phyloP scores from a whole-genome alignment of 2,113 vertebrate genomes.

The Leptocoma aspasia region DNA sequence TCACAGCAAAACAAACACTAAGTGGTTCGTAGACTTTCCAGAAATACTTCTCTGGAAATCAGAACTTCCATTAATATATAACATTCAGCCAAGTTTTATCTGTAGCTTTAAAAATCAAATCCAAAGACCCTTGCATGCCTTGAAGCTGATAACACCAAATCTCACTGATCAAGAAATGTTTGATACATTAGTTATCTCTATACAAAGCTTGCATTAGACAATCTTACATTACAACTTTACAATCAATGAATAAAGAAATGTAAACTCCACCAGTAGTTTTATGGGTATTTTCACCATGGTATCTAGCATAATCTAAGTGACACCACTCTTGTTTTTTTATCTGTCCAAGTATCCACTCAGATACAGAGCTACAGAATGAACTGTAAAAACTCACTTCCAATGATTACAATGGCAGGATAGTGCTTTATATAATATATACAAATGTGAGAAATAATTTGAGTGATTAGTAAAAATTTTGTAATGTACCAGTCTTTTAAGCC shows the following conservation, averaged over 20 bases:
- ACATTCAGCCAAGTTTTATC: neutral
- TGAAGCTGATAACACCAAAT: neutral
- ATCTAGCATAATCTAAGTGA: neutral
- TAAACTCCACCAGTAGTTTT: neutral
- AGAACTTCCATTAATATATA: neutral
- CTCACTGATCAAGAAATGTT: neutral
- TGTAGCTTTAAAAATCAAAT: neutral
- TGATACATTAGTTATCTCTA: neutral
- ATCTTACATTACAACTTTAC: conserved; percentile 37
- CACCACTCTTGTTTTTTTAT: neutral
- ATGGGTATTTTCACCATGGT: neutral
- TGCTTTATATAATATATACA: neutral
- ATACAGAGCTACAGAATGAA: neutral
- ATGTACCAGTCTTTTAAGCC: neutral
- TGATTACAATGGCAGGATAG: neutral
- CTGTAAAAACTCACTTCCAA: neutral
- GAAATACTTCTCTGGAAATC: neutral
- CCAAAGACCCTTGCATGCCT: neutral
- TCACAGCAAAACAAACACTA: neutral
- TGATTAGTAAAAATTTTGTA: neutral
- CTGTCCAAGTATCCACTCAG: neutral
- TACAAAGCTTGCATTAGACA: conserved; percentile 3
- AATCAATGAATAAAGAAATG: neutral
- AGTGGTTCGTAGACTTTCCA: neutral
- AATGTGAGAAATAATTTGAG: neutral